A percentile compares a stretch with the other conserved stretches of the same genome.
Evolutionary conservation across 2,888 invertebrate genomes (phyloP).

Genomic region (Antheraea assamensis): DNA sequence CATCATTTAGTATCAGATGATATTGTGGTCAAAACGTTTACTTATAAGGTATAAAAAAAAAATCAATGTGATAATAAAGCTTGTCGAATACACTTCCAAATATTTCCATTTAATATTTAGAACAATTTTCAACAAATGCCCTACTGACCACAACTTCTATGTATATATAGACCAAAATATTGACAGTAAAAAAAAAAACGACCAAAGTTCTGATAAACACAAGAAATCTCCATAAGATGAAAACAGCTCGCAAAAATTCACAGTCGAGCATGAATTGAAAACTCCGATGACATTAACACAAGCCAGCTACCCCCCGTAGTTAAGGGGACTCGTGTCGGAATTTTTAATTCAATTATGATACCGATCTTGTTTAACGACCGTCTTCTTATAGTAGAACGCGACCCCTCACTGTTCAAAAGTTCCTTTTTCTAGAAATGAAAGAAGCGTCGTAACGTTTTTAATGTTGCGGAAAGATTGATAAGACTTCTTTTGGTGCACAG

Average conservation of each 20-base stretch:
- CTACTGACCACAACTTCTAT: background rate
- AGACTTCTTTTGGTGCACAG: conserved; percentile 22
- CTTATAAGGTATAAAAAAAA: no score
- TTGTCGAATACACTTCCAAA: no score
- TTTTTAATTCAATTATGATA: conserved; percentile 83
- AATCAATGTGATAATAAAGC: no score
- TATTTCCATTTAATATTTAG: background rate
- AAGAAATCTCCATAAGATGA: conserved; percentile 13
- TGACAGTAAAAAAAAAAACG: no score
- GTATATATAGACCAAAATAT: background rate
- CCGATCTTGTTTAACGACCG: conserved; percentile 80
- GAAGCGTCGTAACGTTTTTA: conserved; percentile 28
- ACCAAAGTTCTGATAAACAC: background rate
- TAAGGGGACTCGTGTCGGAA: conserved; percentile 73
- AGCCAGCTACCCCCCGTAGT: conserved; percentile 38
- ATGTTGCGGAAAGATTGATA: conserved; percentile 60
- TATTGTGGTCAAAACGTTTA: no score
- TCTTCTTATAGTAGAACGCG: conserved; percentile 49
- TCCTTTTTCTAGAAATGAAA: conserved; percentile 36
- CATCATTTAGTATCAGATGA: no score
- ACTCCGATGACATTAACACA: conserved; percentile 20
- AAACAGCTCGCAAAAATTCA: conserved; percentile 17
- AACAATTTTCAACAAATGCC: background rate
- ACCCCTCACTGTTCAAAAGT: background rate
- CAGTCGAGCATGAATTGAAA: conserved; percentile 20